Evolutionary conservation across 2,888 invertebrate genomes (phyloP).

Genomic region (Megamerina dolium): DNA sequence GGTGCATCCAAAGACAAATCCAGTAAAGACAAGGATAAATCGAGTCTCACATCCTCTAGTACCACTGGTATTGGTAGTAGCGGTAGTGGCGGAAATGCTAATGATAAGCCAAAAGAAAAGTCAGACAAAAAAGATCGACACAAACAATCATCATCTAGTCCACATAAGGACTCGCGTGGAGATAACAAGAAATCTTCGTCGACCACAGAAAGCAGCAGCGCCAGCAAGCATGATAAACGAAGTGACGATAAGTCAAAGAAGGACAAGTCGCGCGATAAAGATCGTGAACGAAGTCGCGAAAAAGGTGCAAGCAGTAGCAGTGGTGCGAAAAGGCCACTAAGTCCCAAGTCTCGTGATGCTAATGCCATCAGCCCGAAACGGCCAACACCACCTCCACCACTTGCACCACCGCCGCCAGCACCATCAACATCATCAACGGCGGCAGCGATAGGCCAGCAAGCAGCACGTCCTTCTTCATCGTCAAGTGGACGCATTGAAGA

Average conservation of each 20-base stretch:
- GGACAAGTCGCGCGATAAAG: conserved; percentile 54
- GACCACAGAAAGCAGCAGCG: conserved; percentile 45
- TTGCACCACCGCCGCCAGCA: not conserved
- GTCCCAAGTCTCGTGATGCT: conserved; percentile 29
- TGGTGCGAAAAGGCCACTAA: conserved; percentile 26
- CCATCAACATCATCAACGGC: not conserved
- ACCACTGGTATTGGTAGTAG: conserved; percentile 4
- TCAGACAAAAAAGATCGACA: conserved; percentile 54
- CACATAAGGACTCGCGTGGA: conserved; percentile 52
- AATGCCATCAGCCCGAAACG: conserved; percentile 28
- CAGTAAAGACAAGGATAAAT: conserved; percentile 40
- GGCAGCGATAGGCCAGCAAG: conserved; percentile 18
- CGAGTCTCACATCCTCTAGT: conserved; percentile 20
- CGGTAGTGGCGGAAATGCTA: conserved; percentile 7
- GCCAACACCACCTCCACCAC: conserved; percentile 2
- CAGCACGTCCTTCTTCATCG: conserved; percentile 44
- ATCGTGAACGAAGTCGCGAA: conserved; percentile 50
- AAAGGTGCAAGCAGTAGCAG: conserved; percentile 24
- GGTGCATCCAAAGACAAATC: conserved; percentile 32
- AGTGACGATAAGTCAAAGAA: conserved; percentile 51
- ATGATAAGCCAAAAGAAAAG: conserved; percentile 49
- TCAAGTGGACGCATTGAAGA: conserved; percentile 19
- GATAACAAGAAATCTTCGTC: conserved; percentile 44
- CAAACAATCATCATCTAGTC: conserved; percentile 51
- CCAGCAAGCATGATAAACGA: conserved; percentile 50